phyloP scores from a whole-genome alignment of 2,888 invertebrate species.

The Malthinus flaveolus region DNA sequence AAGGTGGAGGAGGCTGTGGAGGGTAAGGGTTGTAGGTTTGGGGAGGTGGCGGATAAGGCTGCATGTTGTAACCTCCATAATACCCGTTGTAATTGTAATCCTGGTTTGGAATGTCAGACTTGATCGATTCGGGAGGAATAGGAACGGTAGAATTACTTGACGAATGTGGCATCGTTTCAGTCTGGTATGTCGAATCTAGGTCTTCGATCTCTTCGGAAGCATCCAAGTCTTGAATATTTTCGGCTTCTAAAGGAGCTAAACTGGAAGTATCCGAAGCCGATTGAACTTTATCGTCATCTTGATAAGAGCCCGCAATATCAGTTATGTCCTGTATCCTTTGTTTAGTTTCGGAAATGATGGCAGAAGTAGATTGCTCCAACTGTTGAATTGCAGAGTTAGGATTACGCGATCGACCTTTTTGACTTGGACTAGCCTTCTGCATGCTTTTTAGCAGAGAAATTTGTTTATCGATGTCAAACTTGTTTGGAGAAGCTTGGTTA shows the following conservation, averaged over 20 bases:
- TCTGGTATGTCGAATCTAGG: constrained; percentile 15
- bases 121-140: constrained; percentile 25
- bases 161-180: constrained; percentile 9
- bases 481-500: background rate
- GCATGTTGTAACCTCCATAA: constrained; percentile 43
- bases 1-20: constrained; percentile 44
- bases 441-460: constrained; percentile 30
- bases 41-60: constrained; percentile 43
- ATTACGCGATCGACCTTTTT: constrained; percentile 28
- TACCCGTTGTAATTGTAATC: constrained; percentile 44
- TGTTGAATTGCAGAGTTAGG: constrained; percentile 46
- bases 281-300: constrained; percentile 39
- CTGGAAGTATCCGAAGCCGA: constrained; percentile 19
- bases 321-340: constrained; percentile 53
- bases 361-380: constrained; percentile 49
- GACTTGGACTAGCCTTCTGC: constrained; percentile 29
- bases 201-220: constrained; percentile 30
- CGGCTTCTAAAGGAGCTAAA: constrained; percentile 19
- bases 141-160: constrained; percentile 10
- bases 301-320: constrained; percentile 50
- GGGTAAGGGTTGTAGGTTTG: constrained; percentile 35
- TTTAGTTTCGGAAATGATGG: constrained; percentile 47
- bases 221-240: constrained; percentile 31
- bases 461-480: constrained; percentile 12
- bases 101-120: constrained; percentile 39